Evolutionary conservation across 1,140 invertebrate species (phyloP), one percentile per base, ranked within the genome.

Genomic region (Temnothorax curvispinosus): DNA sequence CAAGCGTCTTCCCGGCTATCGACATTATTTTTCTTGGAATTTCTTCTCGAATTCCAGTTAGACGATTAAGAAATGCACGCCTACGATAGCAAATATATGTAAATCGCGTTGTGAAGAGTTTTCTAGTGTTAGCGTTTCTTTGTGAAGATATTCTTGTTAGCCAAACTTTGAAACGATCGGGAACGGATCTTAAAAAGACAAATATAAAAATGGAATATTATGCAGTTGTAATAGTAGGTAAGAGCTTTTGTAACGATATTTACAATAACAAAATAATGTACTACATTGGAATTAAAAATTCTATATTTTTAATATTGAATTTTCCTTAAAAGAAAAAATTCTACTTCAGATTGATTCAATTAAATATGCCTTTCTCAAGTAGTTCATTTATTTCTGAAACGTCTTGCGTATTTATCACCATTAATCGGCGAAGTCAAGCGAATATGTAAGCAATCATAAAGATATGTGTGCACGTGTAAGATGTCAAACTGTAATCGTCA

Each of bases 11-110:
- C 67, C 54, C 18, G 27, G 3, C 32, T 74, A 60, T 38, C 13
- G 56, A 54, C 35, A 35, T 80, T 65, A 65, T 82, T 74, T 60
- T 47, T 58, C 77, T 41, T 56, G n/a, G 38, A 56, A 32, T 38
- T 71, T 72, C 32, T 72, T 56, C 64, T 21, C 8, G 41, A 21
- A 35, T 67, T 80, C 47, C 32, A 67, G 27, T 62, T 50, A 60
- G 13, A 74, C 15, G 64, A 56, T 71, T 44, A 64, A 1, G 32
- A 71, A 35, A n/a, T 15, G 35, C 3, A n/a, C 65, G 38, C 9
- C 52, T 11, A 56, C 21, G 15, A 69, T 81, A 32, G 35, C 1
- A 72, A 72, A 71, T 72, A 27, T 27, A 27, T 27, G 27, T 27
- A 58, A 71, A 58, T 47, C 21, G 27, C 58, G 27, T 41, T 27